phyloP scores from a whole-genome alignment of 1,140 invertebrate species.

The Megalopta genalis region DNA sequence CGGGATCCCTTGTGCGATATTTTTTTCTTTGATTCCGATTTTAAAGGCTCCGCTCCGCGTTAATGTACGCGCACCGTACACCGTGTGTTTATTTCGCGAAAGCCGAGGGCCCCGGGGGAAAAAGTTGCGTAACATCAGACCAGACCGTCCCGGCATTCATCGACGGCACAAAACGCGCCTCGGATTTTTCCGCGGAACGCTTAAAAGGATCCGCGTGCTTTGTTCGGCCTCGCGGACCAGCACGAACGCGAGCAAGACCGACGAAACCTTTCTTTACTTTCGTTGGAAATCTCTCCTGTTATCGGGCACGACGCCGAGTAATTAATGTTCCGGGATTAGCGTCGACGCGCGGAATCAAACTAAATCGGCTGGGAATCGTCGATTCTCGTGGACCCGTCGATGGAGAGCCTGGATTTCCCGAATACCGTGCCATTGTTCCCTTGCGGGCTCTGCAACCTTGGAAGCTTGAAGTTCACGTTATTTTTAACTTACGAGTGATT shows the following conservation, averaged over 20 bases:
- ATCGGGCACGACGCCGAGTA: background rate
- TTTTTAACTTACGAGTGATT: no score
- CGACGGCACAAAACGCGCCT: constrained; percentile 17
- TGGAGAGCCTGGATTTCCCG: no score
- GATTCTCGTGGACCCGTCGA: background rate
- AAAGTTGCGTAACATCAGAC: constrained; percentile 32
- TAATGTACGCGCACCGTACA: constrained; percentile 16
- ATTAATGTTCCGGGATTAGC: background rate
- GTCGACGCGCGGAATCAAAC: background rate
- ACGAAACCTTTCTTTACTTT: background rate
- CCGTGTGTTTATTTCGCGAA: constrained; percentile 16
- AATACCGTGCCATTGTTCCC: no score
- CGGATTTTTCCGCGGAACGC: constrained; percentile 7
- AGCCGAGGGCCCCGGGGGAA: constrained; percentile 7
- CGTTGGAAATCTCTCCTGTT: background rate
- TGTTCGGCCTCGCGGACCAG: background rate
- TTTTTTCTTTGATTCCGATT: constrained; percentile 30
- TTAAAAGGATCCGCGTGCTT: constrained; percentile 32
- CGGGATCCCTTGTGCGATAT: constrained; percentile 32
- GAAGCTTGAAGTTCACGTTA: no score
- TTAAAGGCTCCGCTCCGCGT: constrained; percentile 15
- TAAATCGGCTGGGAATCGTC: background rate
- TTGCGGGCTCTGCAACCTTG: no score
- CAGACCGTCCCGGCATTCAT: constrained; percentile 29
- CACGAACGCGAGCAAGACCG: background rate